These are phyloP conservation scores for Netelia fuscicornis DNA, from an alignment of 2,888 invertebrate genomes.

Conservation along the genomic window DNA sequence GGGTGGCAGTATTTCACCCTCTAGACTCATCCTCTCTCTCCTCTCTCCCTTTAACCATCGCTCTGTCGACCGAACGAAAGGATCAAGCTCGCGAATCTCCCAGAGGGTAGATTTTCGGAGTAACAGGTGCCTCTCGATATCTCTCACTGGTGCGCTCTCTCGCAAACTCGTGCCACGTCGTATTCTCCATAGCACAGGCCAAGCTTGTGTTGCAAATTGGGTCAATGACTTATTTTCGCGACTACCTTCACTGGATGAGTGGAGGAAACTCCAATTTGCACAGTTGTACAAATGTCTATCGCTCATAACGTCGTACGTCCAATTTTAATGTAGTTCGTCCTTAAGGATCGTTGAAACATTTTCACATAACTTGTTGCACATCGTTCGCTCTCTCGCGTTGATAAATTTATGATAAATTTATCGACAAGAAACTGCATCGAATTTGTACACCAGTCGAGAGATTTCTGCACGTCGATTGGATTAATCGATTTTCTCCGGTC, in stretches of 20 bases:
- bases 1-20: slow-evolving; percentile 40
- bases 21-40: background rate
- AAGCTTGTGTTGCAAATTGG: slow-evolving; percentile 15
- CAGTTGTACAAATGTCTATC: background rate
- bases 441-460: background rate
- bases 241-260: background rate
- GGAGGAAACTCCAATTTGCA: background rate
- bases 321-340: background rate
- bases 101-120: slow-evolving; percentile 57
- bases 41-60: background rate
- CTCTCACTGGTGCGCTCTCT: slow-evolving; percentile 14
- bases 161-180: background rate
- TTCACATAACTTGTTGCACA: background rate
- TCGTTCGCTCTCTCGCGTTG: background rate
- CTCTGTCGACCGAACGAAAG: slow-evolving; percentile 17
- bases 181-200: background rate
- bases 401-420: background rate
- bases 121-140: slow-evolving; percentile 64
- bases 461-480: background rate
- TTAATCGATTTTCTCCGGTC: no score
- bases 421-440: background rate
- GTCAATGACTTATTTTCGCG: slow-evolving; percentile 17
- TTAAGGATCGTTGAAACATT: background rate
- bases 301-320: background rate
- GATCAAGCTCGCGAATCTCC: slow-evolving; percentile 52